Percentiles rank a stretch among this genome's conserved stretches.
Evolutionary conservation across 2,113 vertebrate species (phyloP).

Genomic region (Rhinolophus sinicus): DNA sequence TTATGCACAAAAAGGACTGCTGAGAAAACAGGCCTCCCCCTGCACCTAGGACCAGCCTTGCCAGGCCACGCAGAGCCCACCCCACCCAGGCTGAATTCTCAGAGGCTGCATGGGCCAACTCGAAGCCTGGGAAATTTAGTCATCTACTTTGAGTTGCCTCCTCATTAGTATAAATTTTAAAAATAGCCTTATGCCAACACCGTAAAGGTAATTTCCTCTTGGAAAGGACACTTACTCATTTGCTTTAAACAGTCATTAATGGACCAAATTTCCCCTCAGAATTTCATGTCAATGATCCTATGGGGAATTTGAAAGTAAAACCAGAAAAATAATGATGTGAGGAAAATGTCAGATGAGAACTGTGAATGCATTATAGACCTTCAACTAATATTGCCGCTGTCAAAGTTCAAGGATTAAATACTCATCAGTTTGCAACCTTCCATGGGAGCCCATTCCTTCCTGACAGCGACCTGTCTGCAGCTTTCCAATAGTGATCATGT

Average conservation of each 20-base stretch:
- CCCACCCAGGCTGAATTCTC: neutral
- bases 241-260: conserved; percentile 76
- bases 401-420: conserved; percentile 70
- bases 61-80: neutral
- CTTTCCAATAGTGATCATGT: conserved; percentile 24
- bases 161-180: conserved; percentile 69
- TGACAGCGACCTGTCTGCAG: neutral
- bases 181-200: conserved; percentile 59
- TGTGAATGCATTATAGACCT: conserved; percentile 49
- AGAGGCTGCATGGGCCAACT: neutral
- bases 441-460: neutral
- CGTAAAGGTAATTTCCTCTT: conserved; percentile 70
- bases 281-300: conserved; percentile 73
- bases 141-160: neutral
- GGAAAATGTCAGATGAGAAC: conserved; percentile 72
- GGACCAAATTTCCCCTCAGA: conserved; percentile 74
- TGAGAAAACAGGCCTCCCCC: neutral
- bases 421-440: conserved; percentile 55
- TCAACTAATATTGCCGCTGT: conserved; percentile 43
- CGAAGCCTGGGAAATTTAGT: neutral
- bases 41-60: neutral
- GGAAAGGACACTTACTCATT: conserved; percentile 74
- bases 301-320: conserved; percentile 77
- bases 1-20: neutral
- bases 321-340: conserved; percentile 76